phyloP scores from a whole-genome alignment of 2,888 invertebrate genomes.

The Coremacera marginata region DNA sequence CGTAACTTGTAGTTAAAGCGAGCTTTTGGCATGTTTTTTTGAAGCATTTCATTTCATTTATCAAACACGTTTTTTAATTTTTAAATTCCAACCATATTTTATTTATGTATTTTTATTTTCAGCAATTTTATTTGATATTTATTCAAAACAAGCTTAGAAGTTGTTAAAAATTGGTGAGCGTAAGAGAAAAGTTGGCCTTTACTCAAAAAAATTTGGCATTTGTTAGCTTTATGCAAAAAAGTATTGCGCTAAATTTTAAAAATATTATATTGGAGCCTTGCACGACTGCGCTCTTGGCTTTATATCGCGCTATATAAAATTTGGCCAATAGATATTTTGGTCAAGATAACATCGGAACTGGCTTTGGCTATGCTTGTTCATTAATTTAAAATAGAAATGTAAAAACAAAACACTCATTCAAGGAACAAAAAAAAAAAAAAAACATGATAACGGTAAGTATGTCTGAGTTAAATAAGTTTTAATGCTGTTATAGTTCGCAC shows the following conservation, averaged over 20 bases:
- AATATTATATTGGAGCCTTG: too few relatives aligned
- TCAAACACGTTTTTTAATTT: not conserved
- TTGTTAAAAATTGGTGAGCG: constrained; percentile 36
- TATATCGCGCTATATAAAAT: too few relatives aligned
- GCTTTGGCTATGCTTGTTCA: too few relatives aligned
- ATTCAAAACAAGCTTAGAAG: not conserved
- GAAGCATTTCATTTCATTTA: not conserved
- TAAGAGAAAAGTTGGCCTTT: not conserved
- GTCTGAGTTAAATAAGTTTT: too few relatives aligned
- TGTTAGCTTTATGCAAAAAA: not conserved
- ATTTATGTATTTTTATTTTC: not conserved
- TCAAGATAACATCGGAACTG: too few relatives aligned
- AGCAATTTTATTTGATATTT: not conserved
- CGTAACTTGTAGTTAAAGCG: constrained; percentile 18
- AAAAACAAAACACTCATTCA: too few relatives aligned
- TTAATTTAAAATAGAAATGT: too few relatives aligned
- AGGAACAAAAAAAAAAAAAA: too few relatives aligned
- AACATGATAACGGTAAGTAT: too few relatives aligned
- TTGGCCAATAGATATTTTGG: too few relatives aligned
- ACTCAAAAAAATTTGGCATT: not conserved
- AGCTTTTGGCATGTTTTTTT: constrained; percentile 23
- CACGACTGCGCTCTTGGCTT: too few relatives aligned
- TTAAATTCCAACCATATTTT: not conserved
- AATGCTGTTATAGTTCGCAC: too few relatives aligned
- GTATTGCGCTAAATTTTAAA: not conserved